Conservation (phyloP, 30 jellyfish, hydroid and myxozoan species). For the Hydractinia echinata region DNA sequence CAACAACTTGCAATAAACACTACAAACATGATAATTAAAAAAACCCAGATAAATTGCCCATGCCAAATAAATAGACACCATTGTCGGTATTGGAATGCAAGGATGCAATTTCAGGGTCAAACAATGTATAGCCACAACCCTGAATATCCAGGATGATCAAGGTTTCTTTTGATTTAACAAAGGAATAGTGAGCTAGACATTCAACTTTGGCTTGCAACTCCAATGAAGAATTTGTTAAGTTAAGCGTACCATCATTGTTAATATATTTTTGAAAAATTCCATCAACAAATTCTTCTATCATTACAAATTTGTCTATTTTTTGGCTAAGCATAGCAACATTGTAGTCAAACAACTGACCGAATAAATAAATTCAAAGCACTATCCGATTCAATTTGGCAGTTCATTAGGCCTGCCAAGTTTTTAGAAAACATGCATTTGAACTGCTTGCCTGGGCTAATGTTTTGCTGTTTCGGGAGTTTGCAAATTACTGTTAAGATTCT, state of each 20-base stretch:
- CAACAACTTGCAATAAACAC: not conserved
- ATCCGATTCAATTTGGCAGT: not conserved
- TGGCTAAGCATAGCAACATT: not conserved
- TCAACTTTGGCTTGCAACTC: not conserved
- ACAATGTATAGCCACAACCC: not conserved
- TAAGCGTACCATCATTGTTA: not conserved
- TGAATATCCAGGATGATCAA: not conserved
- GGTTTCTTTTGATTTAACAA: not conserved
- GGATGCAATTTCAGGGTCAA: constrained; percentile 1
- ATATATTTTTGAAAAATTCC: not conserved
- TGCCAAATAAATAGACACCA: not conserved
- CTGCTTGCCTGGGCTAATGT: not conserved
- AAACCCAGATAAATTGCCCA: not conserved
- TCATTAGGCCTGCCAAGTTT: not conserved
- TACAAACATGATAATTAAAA: not conserved
- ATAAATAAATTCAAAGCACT: not conserved
- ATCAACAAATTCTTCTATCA: not conserved
- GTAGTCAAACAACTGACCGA: not conserved
- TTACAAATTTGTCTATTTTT: not conserved
- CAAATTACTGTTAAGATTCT: not conserved
- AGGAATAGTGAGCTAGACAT: not conserved
- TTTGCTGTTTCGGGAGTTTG: not conserved
- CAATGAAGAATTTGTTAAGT: not conserved
- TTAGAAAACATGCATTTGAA: not conserved
- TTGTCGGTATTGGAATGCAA: not conserved